phyloP scores from a whole-genome alignment of 37 sponge, comb jelly and placozoan species.

The Beroe forskalii region DNA sequence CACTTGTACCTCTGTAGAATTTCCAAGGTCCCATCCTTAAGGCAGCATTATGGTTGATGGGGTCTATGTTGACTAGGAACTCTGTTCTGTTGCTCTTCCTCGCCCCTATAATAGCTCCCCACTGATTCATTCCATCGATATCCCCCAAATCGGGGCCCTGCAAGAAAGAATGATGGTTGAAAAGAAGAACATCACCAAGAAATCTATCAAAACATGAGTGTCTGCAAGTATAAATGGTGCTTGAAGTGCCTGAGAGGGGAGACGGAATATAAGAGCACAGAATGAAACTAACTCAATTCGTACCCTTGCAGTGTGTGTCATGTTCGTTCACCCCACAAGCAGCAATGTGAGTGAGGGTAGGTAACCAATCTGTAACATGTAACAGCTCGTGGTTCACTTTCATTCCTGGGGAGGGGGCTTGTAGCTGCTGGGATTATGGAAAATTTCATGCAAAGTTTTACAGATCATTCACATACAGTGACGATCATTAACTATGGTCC shows the following conservation, averaged over 20 bases:
- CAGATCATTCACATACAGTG: no score
- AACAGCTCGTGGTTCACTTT: slow-evolving; percentile 7
- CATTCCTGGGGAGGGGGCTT: no score
- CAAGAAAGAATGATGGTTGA: no score
- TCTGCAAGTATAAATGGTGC: no score
- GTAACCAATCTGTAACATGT: slow-evolving; percentile 57
- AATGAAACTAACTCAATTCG: no score
- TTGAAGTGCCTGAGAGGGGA: no score
- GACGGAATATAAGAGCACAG: no score
- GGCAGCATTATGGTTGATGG: background rate
- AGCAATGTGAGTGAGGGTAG: slow-evolving; percentile 46
- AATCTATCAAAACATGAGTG: no score
- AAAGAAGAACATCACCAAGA: no score
- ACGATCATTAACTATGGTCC: no score
- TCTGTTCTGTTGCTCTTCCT: background rate
- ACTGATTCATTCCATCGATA: slow-evolving; percentile 46
- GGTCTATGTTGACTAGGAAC: slow-evolving; percentile 44
- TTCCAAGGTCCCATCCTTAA: slow-evolving; percentile 23
- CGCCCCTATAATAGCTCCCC: background rate
- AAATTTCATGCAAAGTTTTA: no score
- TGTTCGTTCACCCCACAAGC: background rate
- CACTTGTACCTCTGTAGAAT: background rate
- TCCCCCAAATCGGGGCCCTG: background rate
- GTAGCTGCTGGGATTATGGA: no score
- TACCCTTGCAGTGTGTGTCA: background rate